Base-by-base conservation (phyloP, 2,888 invertebrate genomes). In the Dermolepida albohirtum region DNA sequence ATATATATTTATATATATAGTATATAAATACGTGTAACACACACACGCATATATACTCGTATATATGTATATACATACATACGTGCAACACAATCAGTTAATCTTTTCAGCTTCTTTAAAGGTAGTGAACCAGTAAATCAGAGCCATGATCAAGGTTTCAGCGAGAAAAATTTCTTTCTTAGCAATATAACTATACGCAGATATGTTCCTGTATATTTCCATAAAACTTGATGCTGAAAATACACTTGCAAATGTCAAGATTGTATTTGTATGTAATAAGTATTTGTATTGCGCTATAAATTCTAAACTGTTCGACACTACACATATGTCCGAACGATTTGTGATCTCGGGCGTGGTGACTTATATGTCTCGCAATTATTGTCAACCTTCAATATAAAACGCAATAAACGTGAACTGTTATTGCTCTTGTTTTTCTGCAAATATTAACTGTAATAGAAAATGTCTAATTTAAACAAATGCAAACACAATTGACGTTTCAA, bases 301-400 rank as follows among this genome's bases (percentile, higher is more conserved):
- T 12, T 47, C 17, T 47, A 34, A 34, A 34, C 34, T 34, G 6
- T 34, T 1, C 10, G 34, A 34, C 34, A 34, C 6, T 1, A 34
- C 34, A 2, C 34, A 34, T 34, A 7, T 34, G 34, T 34, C 34
- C 10, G 1, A 34, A 10, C 34, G 34, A 34, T 34, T 34, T 34
- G 34, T 10, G 34, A 5, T 34, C 34, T 34, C 34, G 49, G 49
- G 49, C 22, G 49, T 49, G 49, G 49, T 49, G 11, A 49, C 49
- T 49, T 49, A 49, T 49, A 22, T 49, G 11, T 49, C 34, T 8
- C 34, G 34, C 34, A 34, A 34, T 34, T 34, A 34, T 34, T 34
- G 34, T 34, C 34, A 34, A 34, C 34, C 34, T 34, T 34, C 34
- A 10, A 10, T 34, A 34, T 34, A 34, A 34, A 34, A 34, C 34